Conservation (phyloP, 1,140 invertebrate genomes). For the Reticulitermes speratus region DNA sequence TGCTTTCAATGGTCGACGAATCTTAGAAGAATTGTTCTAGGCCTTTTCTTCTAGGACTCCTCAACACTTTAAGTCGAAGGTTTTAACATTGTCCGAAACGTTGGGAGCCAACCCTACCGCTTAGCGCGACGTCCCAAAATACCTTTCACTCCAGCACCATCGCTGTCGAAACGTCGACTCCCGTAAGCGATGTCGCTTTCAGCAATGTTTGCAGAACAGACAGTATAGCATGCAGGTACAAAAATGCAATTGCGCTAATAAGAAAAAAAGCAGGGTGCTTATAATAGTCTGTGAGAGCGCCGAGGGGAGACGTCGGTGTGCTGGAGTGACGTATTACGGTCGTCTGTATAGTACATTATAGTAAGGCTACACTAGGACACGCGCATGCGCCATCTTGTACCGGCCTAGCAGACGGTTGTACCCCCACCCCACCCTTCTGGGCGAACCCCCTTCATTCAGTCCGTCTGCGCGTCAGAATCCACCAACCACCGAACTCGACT, state of each 20-base stretch:
- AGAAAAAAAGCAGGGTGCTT: neutral
- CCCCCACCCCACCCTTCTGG: neutral
- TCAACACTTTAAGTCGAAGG: no score
- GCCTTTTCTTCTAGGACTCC: no score
- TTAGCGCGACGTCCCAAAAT: no score
- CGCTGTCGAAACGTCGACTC: no score
- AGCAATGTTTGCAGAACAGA: neutral
- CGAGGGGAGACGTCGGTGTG: neutral
- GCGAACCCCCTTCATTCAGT: neutral
- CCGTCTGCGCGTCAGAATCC: constrained; percentile 15
- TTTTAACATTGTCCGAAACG: no score
- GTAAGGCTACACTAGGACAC: neutral
- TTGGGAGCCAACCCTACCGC: no score
- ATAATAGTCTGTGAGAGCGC: no score
- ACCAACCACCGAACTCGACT: neutral
- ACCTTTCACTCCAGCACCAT: no score
- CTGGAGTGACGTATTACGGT: neutral
- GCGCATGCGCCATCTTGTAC: neutral
- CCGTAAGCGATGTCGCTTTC: no score
- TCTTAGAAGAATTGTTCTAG: no score
- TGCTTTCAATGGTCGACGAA: no score
- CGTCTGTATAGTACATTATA: constrained; percentile 7
- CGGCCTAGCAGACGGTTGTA: no score
- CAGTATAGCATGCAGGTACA: neutral
- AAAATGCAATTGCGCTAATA: constrained; percentile 3